Base-by-base conservation (phyloP, 2,113 vertebrate species). In the Apeltes quadracus region DNA sequence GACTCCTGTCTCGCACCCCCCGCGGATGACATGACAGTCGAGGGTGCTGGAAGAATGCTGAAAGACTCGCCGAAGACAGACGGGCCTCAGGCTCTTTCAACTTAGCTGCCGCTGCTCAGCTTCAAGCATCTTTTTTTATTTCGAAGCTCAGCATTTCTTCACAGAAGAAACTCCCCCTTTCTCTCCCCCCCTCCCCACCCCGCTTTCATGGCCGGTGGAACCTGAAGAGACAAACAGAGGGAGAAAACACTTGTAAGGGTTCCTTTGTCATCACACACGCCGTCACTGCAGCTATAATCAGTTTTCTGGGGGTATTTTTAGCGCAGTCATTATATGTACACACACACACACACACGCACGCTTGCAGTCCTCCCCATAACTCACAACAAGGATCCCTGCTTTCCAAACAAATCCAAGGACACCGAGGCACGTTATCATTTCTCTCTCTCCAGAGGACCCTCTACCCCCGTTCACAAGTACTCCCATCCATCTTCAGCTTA, bases 161-260 rank as follows among this genome's bases (percentile, higher is more conserved):
- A 96, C 95, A 95, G 96, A 98, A 97, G 97, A 98, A 98, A 97
- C 92, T 85, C 80, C 36, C 51, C 43, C 32, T 7, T 3, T 5
- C 43, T n/a, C n/a, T n/a, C n/a, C n/a, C n/a, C n/a, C n/a, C n/a
- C n/a, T n/a, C n/a, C n/a, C n/a, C n/a, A n/a, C n/a, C n/a, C n/a
- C n/a, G 56, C 93, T 91, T 91, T 95, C 97, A 99, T 73, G 97
- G 97, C 92, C 97, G 96, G 92, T 99, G 97, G 92, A 98, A 99
- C 95, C 97, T 99, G 83, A 2, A 81, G 81, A 73, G 59, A 78
- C 13, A 79, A 59, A 87, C 15, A 53, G 0, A 22, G 5, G 4
- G 39, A 15, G 41, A 68, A 72, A 38, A n/a, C 0, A 15, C 9
- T 13, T 64, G 32, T 32, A 2, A 55, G 32, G 61, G 61, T 67